Evolutionary conservation across 2,888 invertebrate species (phyloP).

Genomic region (Nymphalis urticae): DNA sequence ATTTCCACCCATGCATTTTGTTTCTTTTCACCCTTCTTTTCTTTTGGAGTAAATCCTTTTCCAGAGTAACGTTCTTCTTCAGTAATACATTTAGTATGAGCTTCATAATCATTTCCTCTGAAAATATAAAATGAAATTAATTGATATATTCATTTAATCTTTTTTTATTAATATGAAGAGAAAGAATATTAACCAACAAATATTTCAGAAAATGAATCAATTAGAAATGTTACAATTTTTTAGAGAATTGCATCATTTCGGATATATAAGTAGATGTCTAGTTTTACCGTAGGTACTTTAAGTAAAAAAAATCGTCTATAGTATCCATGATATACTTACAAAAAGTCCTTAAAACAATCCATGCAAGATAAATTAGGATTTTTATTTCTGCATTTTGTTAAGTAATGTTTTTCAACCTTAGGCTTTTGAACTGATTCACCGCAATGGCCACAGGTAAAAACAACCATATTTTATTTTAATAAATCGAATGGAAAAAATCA

Average conservation of each 20-base stretch:
- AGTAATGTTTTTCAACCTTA: constrained; percentile 93
- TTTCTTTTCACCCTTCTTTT: constrained; percentile 92
- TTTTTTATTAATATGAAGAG: not conserved
- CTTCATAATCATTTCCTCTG: constrained; percentile 88
- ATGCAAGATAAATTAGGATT: constrained; percentile 91
- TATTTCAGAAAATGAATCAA: too few relatives aligned
- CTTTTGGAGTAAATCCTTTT: constrained; percentile 87
- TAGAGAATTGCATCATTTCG: too few relatives aligned
- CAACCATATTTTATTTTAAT: constrained; percentile 86
- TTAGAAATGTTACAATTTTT: too few relatives aligned
- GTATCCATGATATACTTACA: constrained; percentile 73
- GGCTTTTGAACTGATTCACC: constrained; percentile 95
- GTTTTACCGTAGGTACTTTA: not conserved
- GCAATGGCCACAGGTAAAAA: constrained; percentile 95
- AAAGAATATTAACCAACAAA: too few relatives aligned
- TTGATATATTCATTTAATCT: not conserved
- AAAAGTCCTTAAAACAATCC: constrained; percentile 95
- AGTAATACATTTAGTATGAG: constrained; percentile 91
- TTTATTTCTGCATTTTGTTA: constrained; percentile 85
- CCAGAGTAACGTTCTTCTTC: constrained; percentile 95
- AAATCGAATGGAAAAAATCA: not conserved
- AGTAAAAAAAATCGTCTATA: not conserved
- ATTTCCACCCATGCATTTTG: constrained; percentile 92
- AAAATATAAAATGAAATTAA: constrained; percentile 41
- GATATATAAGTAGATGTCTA: too few relatives aligned